A percentile compares a stretch with the other conserved stretches of the same genome.
Conservation (phyloP, 2,113 vertebrate species). For the Oncorhynchus nerka region DNA sequence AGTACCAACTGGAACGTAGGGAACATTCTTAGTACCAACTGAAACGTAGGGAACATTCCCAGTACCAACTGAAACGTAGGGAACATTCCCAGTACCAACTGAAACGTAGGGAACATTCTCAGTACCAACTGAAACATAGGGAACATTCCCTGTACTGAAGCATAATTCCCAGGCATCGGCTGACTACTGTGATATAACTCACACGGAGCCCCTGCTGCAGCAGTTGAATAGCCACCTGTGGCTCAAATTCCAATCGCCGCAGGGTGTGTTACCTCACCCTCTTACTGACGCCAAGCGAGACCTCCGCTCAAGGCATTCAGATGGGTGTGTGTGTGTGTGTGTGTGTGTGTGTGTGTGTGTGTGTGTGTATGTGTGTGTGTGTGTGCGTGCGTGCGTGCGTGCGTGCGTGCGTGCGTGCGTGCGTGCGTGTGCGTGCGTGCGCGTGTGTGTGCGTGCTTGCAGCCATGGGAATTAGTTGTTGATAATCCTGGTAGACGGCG, state of each 20-base stretch:
- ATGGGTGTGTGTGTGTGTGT: background rate
- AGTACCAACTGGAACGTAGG: too few species aligned
- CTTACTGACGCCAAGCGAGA: background rate
- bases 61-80: too few species aligned
- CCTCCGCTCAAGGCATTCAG: background rate
- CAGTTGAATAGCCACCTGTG: constrained; percentile 36
- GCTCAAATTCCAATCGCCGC: constrained; percentile 27
- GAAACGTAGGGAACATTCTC: too few species aligned
- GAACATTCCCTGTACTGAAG: background rate
- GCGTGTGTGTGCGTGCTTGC: constrained; percentile 2
- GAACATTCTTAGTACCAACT: too few species aligned
- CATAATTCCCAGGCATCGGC: background rate
- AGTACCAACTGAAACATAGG: background rate
- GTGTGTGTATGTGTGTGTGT: background rate
- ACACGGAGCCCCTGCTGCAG: constrained; percentile 12
- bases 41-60: too few species aligned
- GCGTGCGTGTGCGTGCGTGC: constrained; percentile 5
- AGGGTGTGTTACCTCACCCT: background rate
- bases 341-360: constrained; percentile 2
- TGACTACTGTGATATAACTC: constrained; percentile 23
- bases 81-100: too few species aligned
- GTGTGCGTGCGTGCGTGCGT: background rate
- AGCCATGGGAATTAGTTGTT: background rate
- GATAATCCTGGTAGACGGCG: background rate
- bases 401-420: constrained; percentile 4